phyloP scores from a whole-genome alignment of 2,113 vertebrate species.

The Cromileptes altivelis region DNA sequence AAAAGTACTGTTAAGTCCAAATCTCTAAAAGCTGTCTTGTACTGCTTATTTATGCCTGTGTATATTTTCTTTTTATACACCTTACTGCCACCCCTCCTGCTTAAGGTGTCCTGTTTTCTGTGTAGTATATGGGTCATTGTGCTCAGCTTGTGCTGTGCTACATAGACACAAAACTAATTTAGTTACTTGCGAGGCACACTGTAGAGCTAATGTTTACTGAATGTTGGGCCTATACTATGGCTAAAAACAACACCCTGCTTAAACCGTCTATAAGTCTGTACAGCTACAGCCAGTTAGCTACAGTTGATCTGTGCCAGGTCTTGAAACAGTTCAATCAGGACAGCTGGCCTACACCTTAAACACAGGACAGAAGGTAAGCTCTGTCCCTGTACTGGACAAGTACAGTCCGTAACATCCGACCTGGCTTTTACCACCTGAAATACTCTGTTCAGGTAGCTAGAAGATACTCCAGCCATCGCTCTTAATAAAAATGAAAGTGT shows the following conservation, averaged over 20 bases:
- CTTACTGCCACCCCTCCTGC: background rate
- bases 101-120: slow-evolving; percentile 39
- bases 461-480: background rate
- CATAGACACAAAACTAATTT: slow-evolving; percentile 38
- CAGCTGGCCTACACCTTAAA: slow-evolving; percentile 1
- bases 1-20: background rate
- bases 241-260: slow-evolving; percentile 20
- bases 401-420: background rate
- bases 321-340: slow-evolving; percentile 23
- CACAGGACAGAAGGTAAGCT: slow-evolving; percentile 10
- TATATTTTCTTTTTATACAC: background rate
- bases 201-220: slow-evolving; percentile 18
- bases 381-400: background rate
- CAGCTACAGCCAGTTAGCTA: slow-evolving; percentile 9
- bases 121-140: slow-evolving; percentile 43
- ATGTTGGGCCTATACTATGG: background rate
- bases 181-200: background rate
- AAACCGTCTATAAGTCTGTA: slow-evolving; percentile 9
- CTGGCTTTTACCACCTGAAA: background rate
- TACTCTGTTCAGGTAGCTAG: slow-evolving; percentile 6
- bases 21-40: background rate
- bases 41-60: background rate
- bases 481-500: slow-evolving; percentile 1
- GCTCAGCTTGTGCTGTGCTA: slow-evolving; percentile 24
- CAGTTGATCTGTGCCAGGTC: slow-evolving; percentile 21